These are phyloP conservation scores for Gobius niger DNA, from an alignment of 2,113 vertebrate species.

Conservation along the genomic window DNA sequence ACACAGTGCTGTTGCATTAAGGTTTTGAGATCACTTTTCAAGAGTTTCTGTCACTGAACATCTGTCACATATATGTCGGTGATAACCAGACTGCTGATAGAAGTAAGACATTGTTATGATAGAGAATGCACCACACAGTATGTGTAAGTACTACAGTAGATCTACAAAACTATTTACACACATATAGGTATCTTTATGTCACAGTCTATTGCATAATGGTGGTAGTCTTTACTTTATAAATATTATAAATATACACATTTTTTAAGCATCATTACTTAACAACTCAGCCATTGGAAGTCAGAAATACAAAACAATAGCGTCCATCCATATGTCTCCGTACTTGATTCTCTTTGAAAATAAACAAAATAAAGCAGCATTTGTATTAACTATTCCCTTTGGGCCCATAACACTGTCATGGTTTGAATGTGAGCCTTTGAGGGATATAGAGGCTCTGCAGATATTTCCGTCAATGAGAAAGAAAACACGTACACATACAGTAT, in stretches of 20 bases:
- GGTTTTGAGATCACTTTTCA: slow-evolving; percentile 74
- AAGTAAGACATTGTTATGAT: slow-evolving; percentile 92
- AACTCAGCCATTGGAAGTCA: slow-evolving; percentile 74
- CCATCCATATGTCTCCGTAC: slow-evolving; percentile 56
- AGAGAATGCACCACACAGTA: slow-evolving; percentile 88
- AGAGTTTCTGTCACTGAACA: slow-evolving; percentile 55
- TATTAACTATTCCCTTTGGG: slow-evolving; percentile 74
- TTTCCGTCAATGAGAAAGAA: slow-evolving; percentile 53
- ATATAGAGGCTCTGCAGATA: slow-evolving; percentile 52
- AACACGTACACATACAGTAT: slow-evolving; percentile 51
- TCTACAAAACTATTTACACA: slow-evolving; percentile 96
- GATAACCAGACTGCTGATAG: slow-evolving; percentile 87
- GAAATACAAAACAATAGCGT: slow-evolving; percentile 75
- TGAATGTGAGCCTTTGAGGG: slow-evolving; percentile 55
- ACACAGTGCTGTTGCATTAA: slow-evolving; percentile 76
- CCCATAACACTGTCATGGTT: slow-evolving; percentile 78
- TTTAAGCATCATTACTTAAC: slow-evolving; percentile 76
- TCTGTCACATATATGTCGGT: slow-evolving; percentile 69
- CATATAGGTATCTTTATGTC: slow-evolving; percentile 87
- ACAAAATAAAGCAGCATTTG: slow-evolving; percentile 68
- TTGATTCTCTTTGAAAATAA: slow-evolving; percentile 45
- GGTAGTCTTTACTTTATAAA: slow-evolving; percentile 86
- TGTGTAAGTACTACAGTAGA: slow-evolving; percentile 80
- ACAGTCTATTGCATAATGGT: slow-evolving; percentile 87
- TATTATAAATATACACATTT: slow-evolving; percentile 83